Percentiles rank a stretch among this genome's conserved stretches.
phyloP scores from a whole-genome alignment of 1,140 invertebrate species.

The Limonius californicus region DNA sequence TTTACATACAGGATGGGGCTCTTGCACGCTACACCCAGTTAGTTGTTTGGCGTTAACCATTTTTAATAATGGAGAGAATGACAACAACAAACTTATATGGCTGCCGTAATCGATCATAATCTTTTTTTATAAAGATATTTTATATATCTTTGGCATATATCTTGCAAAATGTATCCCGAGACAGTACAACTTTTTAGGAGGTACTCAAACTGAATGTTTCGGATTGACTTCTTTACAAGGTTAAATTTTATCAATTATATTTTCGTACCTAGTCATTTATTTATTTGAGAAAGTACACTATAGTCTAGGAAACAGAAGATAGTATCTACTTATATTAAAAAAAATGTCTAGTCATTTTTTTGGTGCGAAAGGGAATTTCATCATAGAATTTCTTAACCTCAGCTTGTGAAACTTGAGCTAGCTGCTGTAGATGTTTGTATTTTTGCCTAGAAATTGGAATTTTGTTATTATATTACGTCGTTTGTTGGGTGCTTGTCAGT shows the following conservation, averaged over 20 bases:
- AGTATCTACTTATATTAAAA: not conserved
- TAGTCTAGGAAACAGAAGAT: no score
- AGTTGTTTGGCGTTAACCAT: no score
- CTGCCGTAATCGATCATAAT: no score
- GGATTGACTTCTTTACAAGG: not conserved
- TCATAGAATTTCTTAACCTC: slow-evolving; percentile 2
- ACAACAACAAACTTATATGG: no score
- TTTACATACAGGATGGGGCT: no score
- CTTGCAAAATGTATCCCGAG: slow-evolving; percentile 2
- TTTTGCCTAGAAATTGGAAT: slow-evolving; percentile 7
- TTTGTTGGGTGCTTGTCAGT: not conserved
- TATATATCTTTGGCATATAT: no score
- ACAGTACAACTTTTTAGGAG: not conserved
- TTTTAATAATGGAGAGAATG: no score
- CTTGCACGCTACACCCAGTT: no score
- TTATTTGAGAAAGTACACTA: not conserved
- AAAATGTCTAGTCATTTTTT: not conserved
- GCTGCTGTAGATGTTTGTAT: not conserved
- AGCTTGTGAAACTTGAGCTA: not conserved
- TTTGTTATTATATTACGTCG: not conserved
- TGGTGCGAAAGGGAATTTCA: not conserved
- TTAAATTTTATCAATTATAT: not conserved
- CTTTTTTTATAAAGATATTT: no score
- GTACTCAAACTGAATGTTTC: not conserved
- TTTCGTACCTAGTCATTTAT: not conserved